Base-by-base conservation (phyloP, 2,888 invertebrate genomes). In the Scrobipalpa costella region DNA sequence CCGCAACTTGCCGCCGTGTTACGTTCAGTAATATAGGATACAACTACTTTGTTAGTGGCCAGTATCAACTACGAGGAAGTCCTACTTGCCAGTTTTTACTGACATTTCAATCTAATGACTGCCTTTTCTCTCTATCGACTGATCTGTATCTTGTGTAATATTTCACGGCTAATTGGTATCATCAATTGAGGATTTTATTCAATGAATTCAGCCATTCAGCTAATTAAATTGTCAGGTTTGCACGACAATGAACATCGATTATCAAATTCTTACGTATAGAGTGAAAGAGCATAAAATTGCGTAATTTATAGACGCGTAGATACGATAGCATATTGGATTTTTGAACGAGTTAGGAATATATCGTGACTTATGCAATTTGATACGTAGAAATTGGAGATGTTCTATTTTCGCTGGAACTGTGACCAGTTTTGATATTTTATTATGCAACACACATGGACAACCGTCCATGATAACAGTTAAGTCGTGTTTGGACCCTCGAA, bases 401-500 rank as follows among this genome's bases (percentile, higher is more conserved):
- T n/a, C n/a, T n/a, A n/a, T n/a, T 13, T 2, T 40, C 13, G 13
- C 11, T 40, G 38, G 1, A 40, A 13, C 11, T 11, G n/a, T 13
- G 13, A 65, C 66, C 63, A 65, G 40, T 63, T 64, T 50, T 38
- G 21, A 59, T 40, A 38, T 38, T 21, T 17, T 55, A 70, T 76
- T 75, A 82, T 79, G 79, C 80, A 79, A 77, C 69, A 61, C 75
- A 62, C 76, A 75, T 72, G 55, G 64, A 34, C 64, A 66, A 62
- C 68, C n/a, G n/a, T n/a, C n/a, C n/a, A n/a, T n/a, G n/a, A 71
- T 67, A 63, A 66, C 64, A 64, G 57, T 63, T 50, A 63, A 68
- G 72, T 81, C 82, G 81, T 83, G 83, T 73, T 67, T 67, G 73
- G 69, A 66, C 67, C 69, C 73, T 67, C 71, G 70, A 75, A 74